Base-by-base conservation (phyloP, 2,888 invertebrate genomes). In the Aphodius sticticus region DNA sequence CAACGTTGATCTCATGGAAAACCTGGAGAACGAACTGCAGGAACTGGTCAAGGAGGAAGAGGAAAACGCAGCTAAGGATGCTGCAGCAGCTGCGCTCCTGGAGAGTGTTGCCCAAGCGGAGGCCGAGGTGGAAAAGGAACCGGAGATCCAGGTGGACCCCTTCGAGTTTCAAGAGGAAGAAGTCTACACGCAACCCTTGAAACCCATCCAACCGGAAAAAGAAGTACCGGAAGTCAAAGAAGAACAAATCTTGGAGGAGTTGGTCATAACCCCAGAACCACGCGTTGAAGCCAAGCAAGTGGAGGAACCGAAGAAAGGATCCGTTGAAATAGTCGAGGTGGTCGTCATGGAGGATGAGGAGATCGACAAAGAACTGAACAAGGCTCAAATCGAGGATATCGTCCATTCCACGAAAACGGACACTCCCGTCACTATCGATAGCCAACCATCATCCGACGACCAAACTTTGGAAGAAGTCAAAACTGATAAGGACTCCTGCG, bases 111-210 rank as follows among this genome's bases (percentile, higher is more conserved):
- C 35, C 69, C 81, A 16, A 76, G 80, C 77, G 70, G 79, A 80
- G 80, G 69, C 38, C 69, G 74, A 76, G 6, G 76, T 35, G n/a
- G 69, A 79, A 78, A 83, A 88, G 6, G 89, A 89, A 83, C 89
- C 89, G 4, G 89, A 89, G 82, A 89, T 89, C 83, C 87, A 88
- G 84, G 83, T 88, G 6, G 89, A 89, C 83, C 89, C 89, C 4
- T 89, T 89, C 82, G 89, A 89, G 79, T 89, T 89, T 83, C 87
- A 88, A 84, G 89, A 89, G 82, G 89, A 89, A 79, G 86, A 88
- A 16, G 84, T 87, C 78, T 85, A 82, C 80, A 82, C 88, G 81
- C 85, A 79, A 83, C 84, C 76, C 85, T 12, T 53, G 14, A 74
- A 74, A 36, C 36, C 37, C 15, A 77, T 76, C 7, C 70, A 75